Conservation (phyloP, 1,140 invertebrate genomes). For the Sycophila sp. region DNA sequence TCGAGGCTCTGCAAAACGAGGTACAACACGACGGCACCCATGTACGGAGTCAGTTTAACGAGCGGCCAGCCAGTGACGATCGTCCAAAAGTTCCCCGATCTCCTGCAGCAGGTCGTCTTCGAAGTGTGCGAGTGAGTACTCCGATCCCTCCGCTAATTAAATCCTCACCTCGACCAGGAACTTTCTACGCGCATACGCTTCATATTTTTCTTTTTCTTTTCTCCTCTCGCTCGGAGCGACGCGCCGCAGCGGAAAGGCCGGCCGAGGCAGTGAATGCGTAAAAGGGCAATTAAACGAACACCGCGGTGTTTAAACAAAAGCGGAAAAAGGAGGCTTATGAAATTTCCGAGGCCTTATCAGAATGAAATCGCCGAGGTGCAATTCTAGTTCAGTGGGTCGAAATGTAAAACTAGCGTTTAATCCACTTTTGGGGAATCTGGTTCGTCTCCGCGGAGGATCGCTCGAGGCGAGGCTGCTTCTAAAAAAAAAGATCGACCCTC, state of each 20-base stretch:
- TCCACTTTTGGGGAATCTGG: constrained; percentile 11
- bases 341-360: too few relatives aligned
- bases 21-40: constrained; percentile 92
- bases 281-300: too few relatives aligned
- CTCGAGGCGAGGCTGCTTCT: neutral
- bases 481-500: too few relatives aligned
- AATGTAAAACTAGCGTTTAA: neutral
- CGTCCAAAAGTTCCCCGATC: constrained; percentile 92
- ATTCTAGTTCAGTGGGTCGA: neutral
- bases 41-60: constrained; percentile 91
- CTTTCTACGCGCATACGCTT: too few relatives aligned
- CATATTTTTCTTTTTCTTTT: too few relatives aligned
- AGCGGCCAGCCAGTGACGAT: constrained; percentile 92
- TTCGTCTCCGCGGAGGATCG: neutral
- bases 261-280: too few relatives aligned
- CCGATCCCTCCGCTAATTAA: too few relatives aligned
- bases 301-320: too few relatives aligned
- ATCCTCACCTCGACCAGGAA: too few relatives aligned
- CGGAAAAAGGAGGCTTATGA: too few relatives aligned
- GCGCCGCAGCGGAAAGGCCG: too few relatives aligned
- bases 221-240: too few relatives aligned
- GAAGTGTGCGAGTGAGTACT: constrained; percentile 76
- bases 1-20: constrained; percentile 84
- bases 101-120: constrained; percentile 93
- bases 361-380: neutral